phyloP scores from a whole-genome alignment of 2,113 vertebrate species.

The Syngnathus floridae region DNA sequence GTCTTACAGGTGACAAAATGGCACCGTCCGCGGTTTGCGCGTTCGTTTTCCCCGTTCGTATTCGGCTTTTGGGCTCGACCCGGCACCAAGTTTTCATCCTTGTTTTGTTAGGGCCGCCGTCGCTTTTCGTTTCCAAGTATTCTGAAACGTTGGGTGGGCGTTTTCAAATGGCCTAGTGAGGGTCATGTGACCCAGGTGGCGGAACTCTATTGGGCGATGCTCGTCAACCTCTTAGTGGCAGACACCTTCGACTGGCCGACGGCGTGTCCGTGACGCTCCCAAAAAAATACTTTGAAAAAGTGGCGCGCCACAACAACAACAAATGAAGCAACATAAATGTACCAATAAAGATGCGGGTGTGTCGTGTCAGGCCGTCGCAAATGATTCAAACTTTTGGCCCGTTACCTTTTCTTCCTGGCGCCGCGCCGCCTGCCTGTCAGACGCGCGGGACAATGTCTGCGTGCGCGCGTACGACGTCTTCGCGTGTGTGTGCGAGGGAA shows the following conservation, averaged over 20 bases:
- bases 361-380: background rate
- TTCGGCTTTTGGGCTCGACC: no score
- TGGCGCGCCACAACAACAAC: background rate
- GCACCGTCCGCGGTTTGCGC: no score
- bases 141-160: background rate
- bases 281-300: background rate
- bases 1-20: no score
- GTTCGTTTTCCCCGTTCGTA: no score
- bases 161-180: background rate
- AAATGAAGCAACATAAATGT: background rate
- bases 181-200: background rate
- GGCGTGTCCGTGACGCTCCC: background rate
- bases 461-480: background rate
- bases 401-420: background rate
- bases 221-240: background rate
- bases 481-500: background rate
- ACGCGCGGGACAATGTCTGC: background rate
- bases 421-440: background rate
- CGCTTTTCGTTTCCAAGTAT: no score
- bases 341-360: background rate
- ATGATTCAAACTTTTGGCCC: background rate
- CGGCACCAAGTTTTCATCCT: no score
- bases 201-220: background rate
- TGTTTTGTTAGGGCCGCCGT: no score
- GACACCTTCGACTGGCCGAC: no score